A percentile compares a stretch with the other conserved stretches of the same genome.
These are phyloP conservation scores for Eristalis arbustorum DNA, from an alignment of 2,888 invertebrate species.

Conservation along the genomic window DNA sequence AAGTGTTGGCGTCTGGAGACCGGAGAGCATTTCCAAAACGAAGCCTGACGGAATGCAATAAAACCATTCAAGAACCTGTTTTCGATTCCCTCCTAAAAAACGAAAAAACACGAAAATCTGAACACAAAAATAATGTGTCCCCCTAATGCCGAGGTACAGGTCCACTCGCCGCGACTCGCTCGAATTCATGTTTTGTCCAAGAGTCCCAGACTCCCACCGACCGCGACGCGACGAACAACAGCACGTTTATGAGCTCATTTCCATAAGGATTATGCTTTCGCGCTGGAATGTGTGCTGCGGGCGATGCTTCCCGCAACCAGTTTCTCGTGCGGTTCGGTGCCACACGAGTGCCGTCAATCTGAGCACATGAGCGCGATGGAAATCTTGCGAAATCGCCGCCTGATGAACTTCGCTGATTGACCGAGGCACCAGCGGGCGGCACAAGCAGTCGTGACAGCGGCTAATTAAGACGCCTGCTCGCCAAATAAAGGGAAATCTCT, in stretches of 20 bases:
- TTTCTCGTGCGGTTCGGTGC: not conserved
- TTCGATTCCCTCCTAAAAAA: not conserved
- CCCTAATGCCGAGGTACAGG: not conserved
- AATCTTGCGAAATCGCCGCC: not conserved
- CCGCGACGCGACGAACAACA: not conserved
- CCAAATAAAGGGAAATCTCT: conserved; percentile 30
- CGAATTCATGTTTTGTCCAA: not conserved
- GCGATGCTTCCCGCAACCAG: not conserved
- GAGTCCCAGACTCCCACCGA: not conserved
- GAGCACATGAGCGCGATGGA: not conserved
- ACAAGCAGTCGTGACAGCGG: conserved; percentile 10
- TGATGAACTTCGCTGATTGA: not conserved
- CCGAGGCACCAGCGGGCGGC: not conserved
- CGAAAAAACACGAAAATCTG: not conserved
- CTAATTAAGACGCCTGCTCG: conserved; percentile 29
- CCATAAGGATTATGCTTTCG: not conserved
- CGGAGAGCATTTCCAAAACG: not conserved
- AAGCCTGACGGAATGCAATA: conserved; percentile 22
- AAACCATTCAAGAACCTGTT: conserved; percentile 13
- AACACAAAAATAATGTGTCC: not conserved
- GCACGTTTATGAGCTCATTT: not conserved
- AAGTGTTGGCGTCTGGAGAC: conserved; percentile 34
- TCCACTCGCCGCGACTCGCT: not conserved
- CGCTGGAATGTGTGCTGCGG: not conserved
- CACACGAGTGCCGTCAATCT: not conserved